A percentile compares a stretch with the other conserved stretches of the same genome.
Conservation (phyloP, 2,113 vertebrate species). For the Australoheros scitulus region DNA sequence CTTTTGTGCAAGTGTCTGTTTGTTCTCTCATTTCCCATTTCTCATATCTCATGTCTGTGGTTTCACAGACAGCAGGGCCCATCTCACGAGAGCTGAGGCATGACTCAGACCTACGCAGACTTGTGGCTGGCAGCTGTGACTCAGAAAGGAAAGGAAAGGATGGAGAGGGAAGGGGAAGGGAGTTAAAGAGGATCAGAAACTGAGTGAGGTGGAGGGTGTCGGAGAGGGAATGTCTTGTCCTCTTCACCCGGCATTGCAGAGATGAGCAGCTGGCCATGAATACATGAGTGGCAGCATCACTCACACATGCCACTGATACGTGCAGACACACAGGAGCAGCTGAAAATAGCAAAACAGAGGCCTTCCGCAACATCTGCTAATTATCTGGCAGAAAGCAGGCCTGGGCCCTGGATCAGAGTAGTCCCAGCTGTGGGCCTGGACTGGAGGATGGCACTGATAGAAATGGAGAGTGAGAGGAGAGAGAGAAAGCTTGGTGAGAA, state of each 20-base stretch:
- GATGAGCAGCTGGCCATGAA: constrained; percentile 78
- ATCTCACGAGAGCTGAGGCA: constrained; percentile 72
- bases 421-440: constrained; percentile 69
- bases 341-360: constrained; percentile 72
- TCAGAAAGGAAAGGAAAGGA: constrained; percentile 63
- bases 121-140: constrained; percentile 76
- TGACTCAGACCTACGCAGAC: constrained; percentile 76
- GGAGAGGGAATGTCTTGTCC: constrained; percentile 54
- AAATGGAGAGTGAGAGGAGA: constrained; percentile 40
- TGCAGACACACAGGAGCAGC: constrained; percentile 51
- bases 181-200: not conserved
- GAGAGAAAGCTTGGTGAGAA: constrained; percentile 21
- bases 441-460: constrained; percentile 60
- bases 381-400: constrained; percentile 72
- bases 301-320: constrained; percentile 43
- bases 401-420: constrained; percentile 66
- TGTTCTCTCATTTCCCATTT: constrained; percentile 70
- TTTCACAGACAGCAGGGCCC: constrained; percentile 70
- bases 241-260: constrained; percentile 37
- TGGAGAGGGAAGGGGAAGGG: constrained; percentile 28
- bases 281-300: constrained; percentile 63
- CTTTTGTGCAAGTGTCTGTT: constrained; percentile 44
- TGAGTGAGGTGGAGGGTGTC: constrained; percentile 37
- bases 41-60: constrained; percentile 72
- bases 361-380: constrained; percentile 79